A percentile compares a stretch with the other conserved stretches of the same genome.
phyloP scores from a whole-genome alignment of 1,140 invertebrate species.

The Drosophila santomea region DNA sequence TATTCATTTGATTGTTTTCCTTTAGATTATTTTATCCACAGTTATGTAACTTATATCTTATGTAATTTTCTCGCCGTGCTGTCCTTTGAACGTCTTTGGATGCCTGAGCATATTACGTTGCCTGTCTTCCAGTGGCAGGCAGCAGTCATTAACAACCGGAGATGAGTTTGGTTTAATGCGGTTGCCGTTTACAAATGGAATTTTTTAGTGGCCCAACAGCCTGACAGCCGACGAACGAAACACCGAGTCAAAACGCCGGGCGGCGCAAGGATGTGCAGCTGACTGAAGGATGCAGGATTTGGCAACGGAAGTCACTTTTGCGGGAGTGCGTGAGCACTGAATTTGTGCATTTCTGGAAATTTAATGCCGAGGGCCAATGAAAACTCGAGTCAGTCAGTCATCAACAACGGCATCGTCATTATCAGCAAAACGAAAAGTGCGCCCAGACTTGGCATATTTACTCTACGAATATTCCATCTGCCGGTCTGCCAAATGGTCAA shows the following conservation, averaged over 20 bases:
- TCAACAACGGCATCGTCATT: conserved; percentile 41
- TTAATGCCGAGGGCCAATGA: conserved; percentile 49
- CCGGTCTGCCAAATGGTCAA: conserved; percentile 11
- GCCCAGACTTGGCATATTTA: conserved; percentile 36
- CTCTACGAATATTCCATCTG: conserved; percentile 38
- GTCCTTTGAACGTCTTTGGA: conserved; percentile 11
- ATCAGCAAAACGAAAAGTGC: not conserved
- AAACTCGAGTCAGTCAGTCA: conserved; percentile 33
- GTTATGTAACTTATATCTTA: not conserved
- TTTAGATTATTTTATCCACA: too few relatives aligned
- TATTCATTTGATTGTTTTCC: too few relatives aligned
- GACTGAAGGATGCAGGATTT: conserved; percentile 58
- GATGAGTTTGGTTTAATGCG: conserved; percentile 82
- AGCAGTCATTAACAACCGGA: conserved; percentile 81
- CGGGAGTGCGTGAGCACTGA: conserved; percentile 40
- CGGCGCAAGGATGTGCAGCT: conserved; percentile 16
- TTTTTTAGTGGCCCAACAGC: conserved; percentile 70
- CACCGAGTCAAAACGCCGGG: conserved; percentile 47
- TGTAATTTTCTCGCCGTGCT: conserved; percentile 1
- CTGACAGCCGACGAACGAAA: not conserved
- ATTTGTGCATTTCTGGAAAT: conserved; percentile 69
- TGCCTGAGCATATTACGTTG: conserved; percentile 50
- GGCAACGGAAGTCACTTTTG: conserved; percentile 64
- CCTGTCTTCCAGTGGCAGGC: conserved; percentile 42
- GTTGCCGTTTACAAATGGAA: conserved; percentile 80